Evolutionary conservation across 2,113 vertebrate species (phyloP), one percentile per base, ranked within the genome.

Genomic region (Alligator mississippiensis): DNA sequence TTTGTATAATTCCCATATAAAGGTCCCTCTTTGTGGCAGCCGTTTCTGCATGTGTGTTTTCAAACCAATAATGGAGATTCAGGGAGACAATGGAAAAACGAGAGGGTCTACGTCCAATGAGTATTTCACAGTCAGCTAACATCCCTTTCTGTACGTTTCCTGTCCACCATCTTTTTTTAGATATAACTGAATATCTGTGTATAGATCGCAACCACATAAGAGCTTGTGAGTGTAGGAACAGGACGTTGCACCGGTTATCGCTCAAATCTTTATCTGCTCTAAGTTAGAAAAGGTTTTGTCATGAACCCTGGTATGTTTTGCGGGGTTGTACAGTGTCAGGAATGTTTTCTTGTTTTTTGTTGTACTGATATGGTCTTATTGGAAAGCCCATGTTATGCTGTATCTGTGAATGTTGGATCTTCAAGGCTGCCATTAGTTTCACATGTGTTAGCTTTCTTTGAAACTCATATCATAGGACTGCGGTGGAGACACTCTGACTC

Each of bases 111-210:
- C 93, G 83, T 96, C 87, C 57, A 88, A 92, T 72, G 82, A 81
- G 6, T 86, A 21, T 94, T 96, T 92, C 93, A 96, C 0, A 1
- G 82, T 28, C 84, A 82, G 78, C 61, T 84, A 82, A 86, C 47
- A 64, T 86, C 84, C 75, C 87, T 80, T 77, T 88, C 89, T 59
- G 66, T 70, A 89, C 87, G 61, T 70, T 64, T 25, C 24, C 58
- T 59, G 47, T 83, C 74, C 87, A 30, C 82, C 93, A 90, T 77
- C 84, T 83, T 84, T 64, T 87, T 95, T 92, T 80, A 75, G 75
- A 11, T 60, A 12, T n/a, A 62, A 24, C 27, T 55, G 68, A 27
- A 61, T 5, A 27, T 18, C 1, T 54, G 68, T 62, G 75, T 34
- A 58, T n/a, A 57, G 80, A n/a, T 27, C 59, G 84, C 70, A 24